Evolutionary conservation across 2,113 vertebrate species (phyloP).

Genomic region (Cyphomyrus plagiostoma): DNA sequence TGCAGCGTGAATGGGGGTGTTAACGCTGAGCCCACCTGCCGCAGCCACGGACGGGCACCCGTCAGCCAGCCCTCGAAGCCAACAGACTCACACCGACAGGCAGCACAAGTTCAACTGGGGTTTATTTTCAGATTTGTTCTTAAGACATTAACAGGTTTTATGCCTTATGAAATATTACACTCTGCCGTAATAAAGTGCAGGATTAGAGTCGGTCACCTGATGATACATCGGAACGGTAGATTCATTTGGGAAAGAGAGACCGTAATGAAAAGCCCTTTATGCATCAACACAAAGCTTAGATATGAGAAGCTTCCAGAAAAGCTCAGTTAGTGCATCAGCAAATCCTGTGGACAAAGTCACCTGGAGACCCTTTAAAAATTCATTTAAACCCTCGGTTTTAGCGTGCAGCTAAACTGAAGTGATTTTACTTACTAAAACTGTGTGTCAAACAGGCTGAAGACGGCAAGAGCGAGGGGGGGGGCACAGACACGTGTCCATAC

Average conservation of each 20-base stretch:
- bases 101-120: constrained; percentile 57
- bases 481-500: constrained; percentile 33
- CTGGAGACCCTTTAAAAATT: not conserved
- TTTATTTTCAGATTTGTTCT: constrained; percentile 82
- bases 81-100: constrained; percentile 6
- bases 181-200: constrained; percentile 93
- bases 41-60: not conserved
- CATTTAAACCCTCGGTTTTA: not conserved
- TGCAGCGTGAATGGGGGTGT: constrained; percentile 25
- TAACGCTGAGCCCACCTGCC: too few species aligned
- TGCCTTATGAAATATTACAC: constrained; percentile 76
- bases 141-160: constrained; percentile 81
- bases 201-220: constrained; percentile 81
- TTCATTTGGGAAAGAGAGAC: constrained; percentile 49
- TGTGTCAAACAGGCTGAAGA: constrained; percentile 23
- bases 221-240: constrained; percentile 64
- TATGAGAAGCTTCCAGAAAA: constrained; percentile 58
- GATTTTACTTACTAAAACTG: constrained; percentile 30
- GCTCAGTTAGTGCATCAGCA: constrained; percentile 31
- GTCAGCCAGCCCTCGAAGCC: not conserved
- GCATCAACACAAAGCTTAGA: constrained; percentile 73
- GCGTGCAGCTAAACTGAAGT: constrained; percentile 26
- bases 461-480: not conserved
- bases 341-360: constrained; percentile 13
- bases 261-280: constrained; percentile 86